Evolutionary conservation across 1,140 invertebrate genomes (phyloP).

Genomic region (Dufourea novaeangliae): DNA sequence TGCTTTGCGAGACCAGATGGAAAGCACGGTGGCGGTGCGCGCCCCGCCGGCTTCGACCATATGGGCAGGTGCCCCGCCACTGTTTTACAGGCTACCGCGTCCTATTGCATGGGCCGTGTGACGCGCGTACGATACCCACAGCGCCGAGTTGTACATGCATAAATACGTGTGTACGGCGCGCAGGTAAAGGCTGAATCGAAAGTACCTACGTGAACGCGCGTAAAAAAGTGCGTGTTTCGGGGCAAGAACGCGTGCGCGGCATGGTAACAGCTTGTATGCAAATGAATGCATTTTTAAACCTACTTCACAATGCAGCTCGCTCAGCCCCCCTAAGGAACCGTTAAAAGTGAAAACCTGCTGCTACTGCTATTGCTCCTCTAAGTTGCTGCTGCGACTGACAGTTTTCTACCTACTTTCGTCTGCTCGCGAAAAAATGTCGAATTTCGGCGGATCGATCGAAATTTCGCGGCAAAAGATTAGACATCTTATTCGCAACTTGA

Average conservation of each 20-base stretch:
- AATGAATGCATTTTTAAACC: slow-evolving; percentile 79
- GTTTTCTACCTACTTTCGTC: slow-evolving; percentile 22
- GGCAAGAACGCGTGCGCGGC: slow-evolving; percentile 65
- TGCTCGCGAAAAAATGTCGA: slow-evolving; percentile 37
- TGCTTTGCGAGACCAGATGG: slow-evolving; percentile 70
- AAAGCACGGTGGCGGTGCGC: slow-evolving; percentile 50
- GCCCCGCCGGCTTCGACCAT: slow-evolving; percentile 65
- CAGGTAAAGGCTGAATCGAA: slow-evolving; percentile 15
- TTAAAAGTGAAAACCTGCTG: slow-evolving; percentile 81
- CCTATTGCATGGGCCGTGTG: slow-evolving; percentile 27
- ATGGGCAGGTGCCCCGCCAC: slow-evolving; percentile 78
- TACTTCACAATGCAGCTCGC: slow-evolving; percentile 67
- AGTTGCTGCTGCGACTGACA: slow-evolving; percentile 1
- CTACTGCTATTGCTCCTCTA: slow-evolving; percentile 23
- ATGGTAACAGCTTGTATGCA: slow-evolving; percentile 77
- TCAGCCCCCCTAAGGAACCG: slow-evolving; percentile 70
- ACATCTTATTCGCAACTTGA: too few species aligned
- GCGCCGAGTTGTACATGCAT: neutral
- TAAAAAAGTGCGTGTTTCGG: slow-evolving; percentile 57
- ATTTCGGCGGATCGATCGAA: slow-evolving; percentile 32
- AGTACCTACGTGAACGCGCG: slow-evolving; percentile 38
- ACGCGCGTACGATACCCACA: neutral
- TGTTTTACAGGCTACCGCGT: slow-evolving; percentile 49
- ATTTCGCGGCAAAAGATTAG: too few species aligned
- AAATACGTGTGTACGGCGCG: neutral